Conservation (phyloP, 2,888 invertebrate species). For the Anticlea derivata region DNA sequence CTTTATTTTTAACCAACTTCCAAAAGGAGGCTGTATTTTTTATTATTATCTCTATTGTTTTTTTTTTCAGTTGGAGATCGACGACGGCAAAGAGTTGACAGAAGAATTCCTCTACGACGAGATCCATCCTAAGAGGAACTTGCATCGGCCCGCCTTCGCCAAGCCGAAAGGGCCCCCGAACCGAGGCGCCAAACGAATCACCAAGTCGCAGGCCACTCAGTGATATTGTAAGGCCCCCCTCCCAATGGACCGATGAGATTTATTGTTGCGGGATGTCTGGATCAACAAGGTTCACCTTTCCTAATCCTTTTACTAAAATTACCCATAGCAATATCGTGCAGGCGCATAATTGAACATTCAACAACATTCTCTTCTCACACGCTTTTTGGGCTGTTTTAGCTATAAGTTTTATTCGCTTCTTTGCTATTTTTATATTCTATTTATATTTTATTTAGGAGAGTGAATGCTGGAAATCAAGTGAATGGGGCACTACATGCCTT, state of each 20-base stretch:
- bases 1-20: too few relatives aligned
- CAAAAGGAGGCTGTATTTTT: neutral
- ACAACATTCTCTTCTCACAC: too few relatives aligned
- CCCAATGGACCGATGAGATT: too few relatives aligned
- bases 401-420: conserved; percentile 4
- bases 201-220: conserved; percentile 85
- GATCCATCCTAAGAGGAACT: conserved; percentile 95
- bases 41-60: neutral
- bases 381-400: neutral
- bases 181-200: conserved; percentile 95
- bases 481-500: too few relatives aligned
- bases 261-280: too few relatives aligned
- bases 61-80: conserved; percentile 91
- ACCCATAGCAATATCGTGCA: too few relatives aligned
- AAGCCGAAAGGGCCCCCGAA: conserved; percentile 98
- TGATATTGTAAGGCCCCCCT: too few relatives aligned
- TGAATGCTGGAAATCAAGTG: too few relatives aligned
- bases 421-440: neutral
- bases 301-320: too few relatives aligned
- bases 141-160: conserved; percentile 95
- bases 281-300: too few relatives aligned
- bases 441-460: too few relatives aligned
- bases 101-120: conserved; percentile 96
- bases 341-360: too few relatives aligned
- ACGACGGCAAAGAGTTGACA: conserved; percentile 94